Evolutionary conservation across 1,140 invertebrate species (phyloP), one percentile per base, ranked within the genome.

Genomic region (Achatina immaculata): DNA sequence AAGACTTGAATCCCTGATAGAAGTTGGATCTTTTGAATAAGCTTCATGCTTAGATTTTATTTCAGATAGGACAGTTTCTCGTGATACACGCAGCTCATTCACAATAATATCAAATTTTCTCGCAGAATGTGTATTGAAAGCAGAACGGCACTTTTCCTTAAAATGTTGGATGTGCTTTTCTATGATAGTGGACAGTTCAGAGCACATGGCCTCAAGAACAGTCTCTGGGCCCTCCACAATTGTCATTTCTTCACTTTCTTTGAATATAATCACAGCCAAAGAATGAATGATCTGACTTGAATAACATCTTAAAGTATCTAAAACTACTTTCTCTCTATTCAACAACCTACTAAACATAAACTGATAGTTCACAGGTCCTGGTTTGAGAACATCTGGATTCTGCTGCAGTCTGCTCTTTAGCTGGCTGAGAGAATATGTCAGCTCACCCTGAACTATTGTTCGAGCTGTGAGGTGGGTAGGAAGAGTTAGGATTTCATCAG

Each of bases 381-480:
- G 65, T 42, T 85, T 31, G 40, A 83, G 80, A 65, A 82, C 78
- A 43, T 69, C 58, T 21, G 80, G 48, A 43, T 62, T 76, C 19
- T 74, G 62, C 42, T 81, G 65, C 45, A 88, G 83, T 69, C 81
- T 85, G 34, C 78, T 80, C 81, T 90, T 90, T 38, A 90, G 73
- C 38, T 82, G 81, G 34, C 82, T 83, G 21, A 90, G 75, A 31
- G 88, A 88, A 83, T 85, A 86, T 80, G 85, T 89, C 62, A 90
- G 84, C 76, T 90, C 89, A 43, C 89, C 88, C 82, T 89, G 89
- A 71, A 90, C 74, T 1, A 90, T 66, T 31, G 86, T 75, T 68
- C 83, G 81, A 21, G 85, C 83, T 24, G 87, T 83, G 43, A 90
- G 83, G 71, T 89, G 87, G 80, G 84, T 87, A 7, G 88, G 84